Conservation (phyloP, 2,888 invertebrate genomes). For the Phragmatobia fuliginosa region DNA sequence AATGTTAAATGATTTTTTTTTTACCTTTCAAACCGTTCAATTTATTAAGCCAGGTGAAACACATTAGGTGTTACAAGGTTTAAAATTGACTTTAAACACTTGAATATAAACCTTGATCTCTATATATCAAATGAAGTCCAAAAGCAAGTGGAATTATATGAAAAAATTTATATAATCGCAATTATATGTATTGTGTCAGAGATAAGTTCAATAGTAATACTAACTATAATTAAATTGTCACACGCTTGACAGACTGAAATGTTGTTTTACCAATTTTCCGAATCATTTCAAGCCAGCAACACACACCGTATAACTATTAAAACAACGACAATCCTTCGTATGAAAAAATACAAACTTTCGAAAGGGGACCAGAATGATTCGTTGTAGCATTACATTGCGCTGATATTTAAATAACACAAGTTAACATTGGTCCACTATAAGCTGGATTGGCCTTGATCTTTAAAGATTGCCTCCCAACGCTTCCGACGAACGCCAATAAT, state of each 20-base stretch:
- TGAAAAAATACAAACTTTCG: constrained; percentile 76
- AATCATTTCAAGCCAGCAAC: not conserved
- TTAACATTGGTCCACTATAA: constrained; percentile 84
- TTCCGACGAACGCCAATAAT: constrained; percentile 80
- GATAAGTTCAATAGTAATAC: not conserved
- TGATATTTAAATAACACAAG: constrained; percentile 86
- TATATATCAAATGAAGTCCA: not conserved
- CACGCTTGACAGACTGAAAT: constrained; percentile 4
- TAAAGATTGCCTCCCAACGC: constrained; percentile 75
- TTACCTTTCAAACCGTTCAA: no score
- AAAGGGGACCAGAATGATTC: constrained; percentile 74
- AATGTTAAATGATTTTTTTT: no score
- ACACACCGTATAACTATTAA: constrained; percentile 34
- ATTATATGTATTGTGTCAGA: not conserved
- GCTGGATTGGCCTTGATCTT: constrained; percentile 80
- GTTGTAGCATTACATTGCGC: constrained; percentile 61
- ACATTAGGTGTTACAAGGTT: no score
- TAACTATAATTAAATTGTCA: constrained; percentile 15
- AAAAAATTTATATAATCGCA: not conserved
- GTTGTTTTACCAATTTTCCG: constrained; percentile 10
- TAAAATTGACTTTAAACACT: no score
- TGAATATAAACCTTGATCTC: not conserved
- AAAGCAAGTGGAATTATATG: not conserved
- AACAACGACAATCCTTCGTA: constrained; percentile 65
- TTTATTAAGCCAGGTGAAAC: no score